Percentiles rank a stretch among this genome's conserved stretches.
phyloP scores from a whole-genome alignment of 2,888 invertebrate species.

The Pristionchus japonicus region DNA sequence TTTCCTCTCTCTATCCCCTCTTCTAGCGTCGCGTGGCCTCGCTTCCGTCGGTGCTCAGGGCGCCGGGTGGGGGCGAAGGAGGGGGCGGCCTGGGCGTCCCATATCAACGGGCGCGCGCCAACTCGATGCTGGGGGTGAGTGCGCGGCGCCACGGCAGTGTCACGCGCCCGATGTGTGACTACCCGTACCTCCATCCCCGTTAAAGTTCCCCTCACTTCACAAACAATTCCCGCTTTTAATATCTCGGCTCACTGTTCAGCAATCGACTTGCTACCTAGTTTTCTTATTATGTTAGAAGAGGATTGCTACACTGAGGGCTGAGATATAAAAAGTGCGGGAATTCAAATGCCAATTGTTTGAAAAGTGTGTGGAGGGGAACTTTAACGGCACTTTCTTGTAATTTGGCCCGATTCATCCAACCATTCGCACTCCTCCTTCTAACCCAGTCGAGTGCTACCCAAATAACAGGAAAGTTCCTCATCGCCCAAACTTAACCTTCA shows the following conservation, averaged over 20 bases:
- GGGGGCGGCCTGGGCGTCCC: not conserved
- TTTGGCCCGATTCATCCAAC: no score
- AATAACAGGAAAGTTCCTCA: not conserved
- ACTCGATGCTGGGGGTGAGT: not conserved
- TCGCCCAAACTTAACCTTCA: not conserved
- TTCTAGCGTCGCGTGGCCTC: slow-evolving; percentile 13
- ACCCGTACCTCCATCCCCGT: not conserved
- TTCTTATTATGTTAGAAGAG: no score
- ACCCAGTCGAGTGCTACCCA: no score
- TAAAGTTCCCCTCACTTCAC: not conserved
- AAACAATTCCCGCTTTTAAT: no score
- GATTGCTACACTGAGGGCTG: no score
- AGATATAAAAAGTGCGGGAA: no score
- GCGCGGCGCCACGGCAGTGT: not conserved
- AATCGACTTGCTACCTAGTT: no score
- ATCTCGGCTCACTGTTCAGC: no score
- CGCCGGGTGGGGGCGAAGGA: not conserved
- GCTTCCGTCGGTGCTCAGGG: not conserved
- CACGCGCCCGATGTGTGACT: not conserved
- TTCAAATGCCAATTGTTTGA: no score
- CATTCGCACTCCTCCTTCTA: not conserved
- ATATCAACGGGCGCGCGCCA: not conserved
- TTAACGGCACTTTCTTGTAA: no score
- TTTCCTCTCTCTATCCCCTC: not conserved
- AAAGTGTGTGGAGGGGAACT: no score